A percentile compares a stretch with the other conserved stretches of the same genome.
phyloP scores from a whole-genome alignment of 2,888 invertebrate species.

The Plagiodera versicolora region DNA sequence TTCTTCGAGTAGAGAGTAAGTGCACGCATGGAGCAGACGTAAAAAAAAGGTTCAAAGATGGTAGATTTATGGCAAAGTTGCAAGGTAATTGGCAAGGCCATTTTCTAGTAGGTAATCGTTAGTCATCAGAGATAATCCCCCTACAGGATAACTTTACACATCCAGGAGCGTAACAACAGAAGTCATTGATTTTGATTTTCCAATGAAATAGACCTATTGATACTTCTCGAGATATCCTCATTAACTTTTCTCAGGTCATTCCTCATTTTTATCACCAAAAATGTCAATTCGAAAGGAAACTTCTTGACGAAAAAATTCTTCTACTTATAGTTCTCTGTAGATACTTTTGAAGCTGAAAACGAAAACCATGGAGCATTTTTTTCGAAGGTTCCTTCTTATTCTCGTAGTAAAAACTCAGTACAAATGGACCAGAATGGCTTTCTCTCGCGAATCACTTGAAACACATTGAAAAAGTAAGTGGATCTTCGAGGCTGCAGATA shows the following conservation, averaged over 20 bases:
- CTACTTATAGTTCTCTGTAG: too few species aligned
- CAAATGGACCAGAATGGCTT: background rate
- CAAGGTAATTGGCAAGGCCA: background rate
- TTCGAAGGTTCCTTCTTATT: too few species aligned
- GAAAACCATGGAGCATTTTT: too few species aligned
- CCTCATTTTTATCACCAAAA: too few species aligned
- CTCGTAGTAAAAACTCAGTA: too few species aligned
- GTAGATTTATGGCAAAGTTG: background rate
- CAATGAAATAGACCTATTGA: too few species aligned
- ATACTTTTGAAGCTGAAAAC: too few species aligned
- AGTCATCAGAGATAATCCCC: slow-evolving; percentile 2
- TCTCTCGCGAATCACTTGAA: background rate
- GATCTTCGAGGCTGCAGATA: background rate
- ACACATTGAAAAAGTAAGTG: background rate
- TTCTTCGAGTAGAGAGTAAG: slow-evolving; percentile 1
- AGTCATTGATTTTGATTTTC: too few species aligned
- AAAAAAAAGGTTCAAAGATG: background rate
- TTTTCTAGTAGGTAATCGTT: background rate
- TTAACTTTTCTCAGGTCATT: too few species aligned
- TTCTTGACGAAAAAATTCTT: too few species aligned
- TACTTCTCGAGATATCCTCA: too few species aligned
- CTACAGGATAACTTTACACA: slow-evolving; percentile 17
- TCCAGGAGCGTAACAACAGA: background rate
- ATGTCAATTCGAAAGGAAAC: too few species aligned
- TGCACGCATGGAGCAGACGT: background rate